Evolutionary conservation across 2,888 invertebrate species (phyloP), one percentile per base, ranked within the genome.

Genomic region (Ashinkailepas kermadecensis): DNA sequence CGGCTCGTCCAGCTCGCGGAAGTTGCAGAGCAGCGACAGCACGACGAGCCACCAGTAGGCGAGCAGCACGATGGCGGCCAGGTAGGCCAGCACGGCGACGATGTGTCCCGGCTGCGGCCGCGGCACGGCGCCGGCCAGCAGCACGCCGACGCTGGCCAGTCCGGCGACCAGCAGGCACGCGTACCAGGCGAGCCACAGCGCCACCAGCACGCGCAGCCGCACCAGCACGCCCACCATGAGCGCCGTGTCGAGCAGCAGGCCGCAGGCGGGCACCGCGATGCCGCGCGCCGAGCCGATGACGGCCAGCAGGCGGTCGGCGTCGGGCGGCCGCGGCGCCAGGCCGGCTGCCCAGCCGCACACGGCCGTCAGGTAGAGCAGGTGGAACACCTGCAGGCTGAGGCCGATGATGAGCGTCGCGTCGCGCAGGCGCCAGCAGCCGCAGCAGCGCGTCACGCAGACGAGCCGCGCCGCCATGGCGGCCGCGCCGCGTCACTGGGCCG

Each of bases 271-370:
- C 70, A 70, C 70, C 54, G 70, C 70, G 12, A 70, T 54, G 70
- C 15, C 70, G 70, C 70, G 70, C 39, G 70, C 39, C 18, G 70
- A 70, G 70, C 18, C 25, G 18, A 70, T 39, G 18, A 70, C 15
- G 15, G 39, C 39, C 39, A 70, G 39, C 39, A 70, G 70, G 0
- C 25, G 70, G n/a, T 25, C 39, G 15, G 25, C 13, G 70, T 54
- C 13, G 18, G 70, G 39, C 7, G 70, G 70, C 54, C 70, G 70
- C 70, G 70, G 70, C 70, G 54, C 39, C 70, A 70, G 70, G 18
- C 70, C 70, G 39, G 70, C 70, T 39, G 70, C 70, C 70, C 70
- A 70, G 70, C 70, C 70, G 70, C 70, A 70, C 70, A 70, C 70
- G 70, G 70, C 70, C 70, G 18, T 8, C 70, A 70, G 70, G 70